These are phyloP conservation scores for Epinotia demarniana DNA, from an alignment of 2,888 invertebrate species.

Conservation along the genomic window DNA sequence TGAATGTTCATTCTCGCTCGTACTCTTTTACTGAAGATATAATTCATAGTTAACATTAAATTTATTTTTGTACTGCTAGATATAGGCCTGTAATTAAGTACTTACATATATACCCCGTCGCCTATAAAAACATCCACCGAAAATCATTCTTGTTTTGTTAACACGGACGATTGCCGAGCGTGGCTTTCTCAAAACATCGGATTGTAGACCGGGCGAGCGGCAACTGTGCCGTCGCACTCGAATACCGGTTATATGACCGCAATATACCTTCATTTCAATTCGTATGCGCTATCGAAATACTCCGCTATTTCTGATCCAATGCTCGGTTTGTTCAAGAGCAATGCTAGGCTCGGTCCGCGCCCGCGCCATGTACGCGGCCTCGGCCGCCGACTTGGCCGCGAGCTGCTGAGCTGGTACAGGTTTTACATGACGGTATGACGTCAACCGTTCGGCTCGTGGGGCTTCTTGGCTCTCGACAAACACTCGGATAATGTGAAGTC, in stretches of 20 bases:
- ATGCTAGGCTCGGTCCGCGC: conserved; percentile 46
- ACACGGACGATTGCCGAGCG: conserved; percentile 75
- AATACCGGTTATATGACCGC: conserved; percentile 85
- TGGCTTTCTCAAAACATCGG: conserved; percentile 82
- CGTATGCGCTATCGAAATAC: conserved; percentile 56
- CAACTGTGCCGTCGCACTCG: conserved; percentile 73
- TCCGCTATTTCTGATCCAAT: conserved; percentile 61
- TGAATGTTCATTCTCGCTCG: not conserved
- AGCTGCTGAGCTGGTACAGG: conserved; percentile 64
- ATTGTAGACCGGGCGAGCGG: conserved; percentile 73
- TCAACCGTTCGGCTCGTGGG: conserved; percentile 82
- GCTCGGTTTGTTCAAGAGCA: conserved; percentile 55
- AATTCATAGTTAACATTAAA: not conserved
- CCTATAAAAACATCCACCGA: conserved; percentile 68
- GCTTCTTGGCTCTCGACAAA: conserved; percentile 81
- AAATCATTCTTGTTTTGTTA: conserved; percentile 77
- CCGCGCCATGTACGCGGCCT: conserved; percentile 63
- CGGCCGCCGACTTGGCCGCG: conserved; percentile 51
- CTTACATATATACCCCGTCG: conserved; percentile 40
- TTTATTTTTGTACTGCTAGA: conserved; percentile 2
- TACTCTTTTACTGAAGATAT: not conserved
- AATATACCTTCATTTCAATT: conserved; percentile 73
- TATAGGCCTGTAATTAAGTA: conserved; percentile 1
- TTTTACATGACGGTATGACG: conserved; percentile 79
- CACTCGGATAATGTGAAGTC: conserved; percentile 71